Evolutionary conservation across 2,113 vertebrate species (phyloP).

Genomic region (Dunckerocampus dactyliophorus): DNA sequence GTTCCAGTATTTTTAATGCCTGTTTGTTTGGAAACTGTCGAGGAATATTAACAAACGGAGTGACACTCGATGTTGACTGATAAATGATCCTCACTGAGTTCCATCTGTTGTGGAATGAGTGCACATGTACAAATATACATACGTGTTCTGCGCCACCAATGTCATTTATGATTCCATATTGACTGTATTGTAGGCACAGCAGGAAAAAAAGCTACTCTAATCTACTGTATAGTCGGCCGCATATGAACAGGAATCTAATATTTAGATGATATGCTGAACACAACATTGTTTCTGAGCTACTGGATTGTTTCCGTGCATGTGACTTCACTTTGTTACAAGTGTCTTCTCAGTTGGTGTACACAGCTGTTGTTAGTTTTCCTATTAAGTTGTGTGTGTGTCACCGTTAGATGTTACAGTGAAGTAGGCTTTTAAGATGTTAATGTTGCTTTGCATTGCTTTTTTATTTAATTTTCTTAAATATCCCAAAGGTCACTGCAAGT

Average conservation of each 20-base stretch:
- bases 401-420: neutral
- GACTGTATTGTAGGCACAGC: constrained; percentile 21
- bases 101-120: constrained; percentile 34
- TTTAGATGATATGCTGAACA: constrained; percentile 34
- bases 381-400: constrained; percentile 5
- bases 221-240: constrained; percentile 13
- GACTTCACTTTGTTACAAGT: constrained; percentile 9
- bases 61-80: constrained; percentile 16
- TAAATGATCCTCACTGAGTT: constrained; percentile 8
- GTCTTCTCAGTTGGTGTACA: constrained; percentile 13
- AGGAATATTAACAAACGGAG: no score
- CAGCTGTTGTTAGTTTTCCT: neutral
- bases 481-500: constrained; percentile 17
- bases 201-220: constrained; percentile 9
- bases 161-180: constrained; percentile 55
- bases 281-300: constrained; percentile 25
- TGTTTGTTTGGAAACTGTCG: constrained; percentile 6
- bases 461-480: constrained; percentile 30
- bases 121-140: constrained; percentile 30
- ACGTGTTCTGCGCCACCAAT: constrained; percentile 37
- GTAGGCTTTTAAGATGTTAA: constrained; percentile 12
- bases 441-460: constrained; percentile 24
- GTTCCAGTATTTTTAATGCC: neutral
- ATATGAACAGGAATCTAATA: constrained; percentile 19
- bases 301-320: constrained; percentile 19